Base-by-base conservation (phyloP, 2,113 vertebrate species). In the Hemichromis elongatus region DNA sequence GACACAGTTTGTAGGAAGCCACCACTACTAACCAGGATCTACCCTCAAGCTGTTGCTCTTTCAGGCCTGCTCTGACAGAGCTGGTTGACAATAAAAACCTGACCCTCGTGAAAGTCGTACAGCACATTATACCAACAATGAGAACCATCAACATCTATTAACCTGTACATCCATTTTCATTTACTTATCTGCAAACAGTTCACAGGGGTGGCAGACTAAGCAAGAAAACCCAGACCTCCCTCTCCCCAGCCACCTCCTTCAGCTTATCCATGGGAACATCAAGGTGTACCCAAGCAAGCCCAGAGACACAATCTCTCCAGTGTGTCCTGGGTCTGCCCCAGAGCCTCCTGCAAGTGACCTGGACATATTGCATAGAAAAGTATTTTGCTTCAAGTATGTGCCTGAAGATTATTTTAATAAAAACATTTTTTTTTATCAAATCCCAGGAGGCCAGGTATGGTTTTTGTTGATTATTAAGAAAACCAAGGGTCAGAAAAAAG, bases 31-130 rank as follows among this genome's bases (percentile, higher is more conserved):
- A 73, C 42, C 68, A 73, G 4, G 24, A 30, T 18, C 14, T 19
- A 18, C 4, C 9, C 24, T 73, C 68, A 7, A 73, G 68, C 24
- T 73, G 28, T 19, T 73, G 24, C 68, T 73, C 16, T 28, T 19
- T 50, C 24, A 73, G 42, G 14, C 10, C 11, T 1, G 42, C 1
- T 50, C 5, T 28, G 42, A 73, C 42, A 47, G 42, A 50, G 24
- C 45, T 28, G 4, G 42, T 9, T 12, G 42, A 11, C 21, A 26
- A 50, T 50, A 30, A 50, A 73, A 50, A 73, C 9, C 13, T 50
- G 42, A 73, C 16, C 4, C 24, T 47, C 19, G 3, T 26, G 0
- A 50, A 73, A 73, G 9, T 28, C 1, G 1, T 18, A 28, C 26
- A 28, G 3, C 14, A 11, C 16, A 45, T 70, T 70, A 70, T 18